phyloP scores from a whole-genome alignment of 2,797 vertebrate genomes.

The Lates japonicus region DNA sequence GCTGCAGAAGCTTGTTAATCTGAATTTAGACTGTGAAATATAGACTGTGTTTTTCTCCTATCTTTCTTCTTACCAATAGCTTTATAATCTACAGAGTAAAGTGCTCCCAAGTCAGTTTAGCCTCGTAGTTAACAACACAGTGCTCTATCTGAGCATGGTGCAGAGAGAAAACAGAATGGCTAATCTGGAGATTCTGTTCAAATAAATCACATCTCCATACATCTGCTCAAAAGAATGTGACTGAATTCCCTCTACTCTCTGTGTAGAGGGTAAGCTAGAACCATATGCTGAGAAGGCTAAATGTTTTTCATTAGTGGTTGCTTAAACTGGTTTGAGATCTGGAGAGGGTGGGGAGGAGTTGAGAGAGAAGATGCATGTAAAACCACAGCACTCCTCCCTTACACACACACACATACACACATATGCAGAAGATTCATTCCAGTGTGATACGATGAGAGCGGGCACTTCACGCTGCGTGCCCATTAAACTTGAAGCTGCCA shows the following conservation, averaged over 20 bases:
- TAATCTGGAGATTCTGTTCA: conserved; percentile 24
- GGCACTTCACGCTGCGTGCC: conserved; percentile 50
- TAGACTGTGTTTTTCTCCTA: not conserved
- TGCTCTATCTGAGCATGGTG: not conserved
- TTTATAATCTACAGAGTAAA: not conserved
- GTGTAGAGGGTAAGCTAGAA: not conserved
- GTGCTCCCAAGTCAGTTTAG: not conserved
- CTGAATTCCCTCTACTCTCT: conserved; percentile 23
- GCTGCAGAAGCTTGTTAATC: not conserved
- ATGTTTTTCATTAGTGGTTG: conserved; percentile 65
- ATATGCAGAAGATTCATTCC: conserved; percentile 40
- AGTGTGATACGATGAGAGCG: conserved; percentile 56
- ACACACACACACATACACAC: not conserved
- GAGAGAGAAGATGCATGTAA: conserved; percentile 42
- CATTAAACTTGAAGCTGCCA: conserved; percentile 58
- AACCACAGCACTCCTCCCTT: conserved; percentile 50
- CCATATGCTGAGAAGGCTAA: conserved; percentile 43
- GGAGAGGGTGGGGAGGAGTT: conserved; percentile 33
- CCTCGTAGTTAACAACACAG: not conserved
- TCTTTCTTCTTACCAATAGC: conserved; percentile 1
- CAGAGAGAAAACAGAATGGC: not conserved
- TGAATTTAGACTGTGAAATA: not conserved
- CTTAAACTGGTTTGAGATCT: conserved; percentile 56
- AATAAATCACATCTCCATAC: conserved; percentile 38
- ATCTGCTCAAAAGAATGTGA: conserved; percentile 38